These are phyloP conservation scores for Hemithea aestivaria DNA, from an alignment of 2,888 invertebrate genomes.

Conservation along the genomic window DNA sequence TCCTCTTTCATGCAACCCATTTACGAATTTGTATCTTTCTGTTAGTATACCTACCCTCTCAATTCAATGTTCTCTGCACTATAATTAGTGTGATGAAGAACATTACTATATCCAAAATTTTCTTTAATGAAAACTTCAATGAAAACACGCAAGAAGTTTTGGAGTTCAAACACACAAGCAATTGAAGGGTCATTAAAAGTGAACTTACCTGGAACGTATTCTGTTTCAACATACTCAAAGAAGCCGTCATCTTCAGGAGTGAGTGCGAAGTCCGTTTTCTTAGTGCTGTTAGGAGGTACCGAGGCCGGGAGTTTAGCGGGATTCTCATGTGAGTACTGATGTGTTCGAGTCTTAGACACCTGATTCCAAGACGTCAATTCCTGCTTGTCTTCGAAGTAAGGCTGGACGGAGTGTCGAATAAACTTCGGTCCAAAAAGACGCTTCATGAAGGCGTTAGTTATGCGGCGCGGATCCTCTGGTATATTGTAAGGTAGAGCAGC, in stretches of 20 bases:
- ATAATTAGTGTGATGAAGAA: too few relatives aligned
- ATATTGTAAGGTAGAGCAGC: constrained; percentile 23
- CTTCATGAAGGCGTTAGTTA: constrained; percentile 28
- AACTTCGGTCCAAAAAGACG: constrained; percentile 18
- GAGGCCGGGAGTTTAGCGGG: background rate
- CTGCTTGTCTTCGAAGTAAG: constrained; percentile 4
- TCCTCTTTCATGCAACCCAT: too few relatives aligned
- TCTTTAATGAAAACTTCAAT: too few relatives aligned
- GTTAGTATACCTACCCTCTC: too few relatives aligned
- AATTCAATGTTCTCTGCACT: too few relatives aligned
- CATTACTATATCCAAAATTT: too few relatives aligned
- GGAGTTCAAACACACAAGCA: too few relatives aligned
- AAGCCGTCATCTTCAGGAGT: constrained; percentile 50
- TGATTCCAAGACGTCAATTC: constrained; percentile 2
- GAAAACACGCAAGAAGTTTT: too few relatives aligned
- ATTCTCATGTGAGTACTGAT: background rate
- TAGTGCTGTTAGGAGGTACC: constrained; percentile 10
- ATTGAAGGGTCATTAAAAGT: too few relatives aligned
- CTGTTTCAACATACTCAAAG: constrained; percentile 31
- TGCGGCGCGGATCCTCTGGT: constrained; percentile 32
- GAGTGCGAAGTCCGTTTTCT: constrained; percentile 40
- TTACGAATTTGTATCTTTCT: too few relatives aligned
- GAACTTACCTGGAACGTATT: constrained; percentile 35
- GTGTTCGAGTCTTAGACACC: background rate
- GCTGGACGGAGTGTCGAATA: background rate